phyloP scores from a whole-genome alignment of 1,140 invertebrate genomes.

The Teleogryllus occipitalis region DNA sequence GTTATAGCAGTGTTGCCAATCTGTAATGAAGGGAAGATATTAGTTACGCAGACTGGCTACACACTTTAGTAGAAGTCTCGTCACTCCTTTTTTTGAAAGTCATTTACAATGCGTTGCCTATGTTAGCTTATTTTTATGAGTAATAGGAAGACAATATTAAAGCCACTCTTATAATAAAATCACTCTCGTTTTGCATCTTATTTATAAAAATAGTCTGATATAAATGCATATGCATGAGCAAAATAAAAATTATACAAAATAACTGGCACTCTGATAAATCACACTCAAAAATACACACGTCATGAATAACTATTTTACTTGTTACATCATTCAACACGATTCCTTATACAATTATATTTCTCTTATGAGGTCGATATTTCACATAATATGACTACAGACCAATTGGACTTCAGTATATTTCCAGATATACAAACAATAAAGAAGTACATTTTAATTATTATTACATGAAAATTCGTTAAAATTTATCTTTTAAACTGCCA shows the following conservation, averaged over 20 bases:
- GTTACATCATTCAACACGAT: not conserved
- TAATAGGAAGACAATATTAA: no score
- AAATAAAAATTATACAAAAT: not conserved
- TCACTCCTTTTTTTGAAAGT: not conserved
- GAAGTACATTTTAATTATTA: no score
- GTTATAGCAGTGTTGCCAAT: not conserved
- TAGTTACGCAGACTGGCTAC: not conserved
- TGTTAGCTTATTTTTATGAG: not conserved
- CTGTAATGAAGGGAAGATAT: not conserved
- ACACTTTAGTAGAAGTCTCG: not conserved
- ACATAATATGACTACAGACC: no score
- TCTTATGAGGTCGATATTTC: no score
- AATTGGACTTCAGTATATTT: no score
- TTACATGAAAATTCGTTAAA: no score
- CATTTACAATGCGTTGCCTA: not conserved
- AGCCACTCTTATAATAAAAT: not conserved
- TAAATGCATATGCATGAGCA: not conserved
- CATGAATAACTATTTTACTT: not conserved
- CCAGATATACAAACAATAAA: no score
- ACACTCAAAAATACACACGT: not conserved
- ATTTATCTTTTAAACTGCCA: no score
- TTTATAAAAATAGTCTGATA: not conserved
- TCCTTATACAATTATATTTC: no score
- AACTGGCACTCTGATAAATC: not conserved
- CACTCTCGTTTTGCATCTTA: not conserved